Conservation (phyloP, 2,888 invertebrate genomes). For the Steinernema carpocapsae region DNA sequence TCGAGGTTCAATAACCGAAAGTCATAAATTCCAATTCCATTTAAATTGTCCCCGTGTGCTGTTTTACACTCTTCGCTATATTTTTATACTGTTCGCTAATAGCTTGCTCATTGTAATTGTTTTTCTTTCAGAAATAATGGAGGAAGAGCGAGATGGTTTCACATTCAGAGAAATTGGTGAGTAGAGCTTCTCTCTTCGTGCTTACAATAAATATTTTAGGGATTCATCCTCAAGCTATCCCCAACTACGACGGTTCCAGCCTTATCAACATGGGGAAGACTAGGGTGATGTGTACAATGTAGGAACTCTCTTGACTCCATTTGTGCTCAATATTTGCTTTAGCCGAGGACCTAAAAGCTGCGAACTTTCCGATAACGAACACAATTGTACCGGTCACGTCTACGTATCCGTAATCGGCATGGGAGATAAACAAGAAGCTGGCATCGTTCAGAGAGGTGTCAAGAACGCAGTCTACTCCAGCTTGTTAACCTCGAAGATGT, state of each 20-base stretch:
- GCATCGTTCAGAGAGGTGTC: neutral
- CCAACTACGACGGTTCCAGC: neutral
- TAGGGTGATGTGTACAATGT: constrained; percentile 3
- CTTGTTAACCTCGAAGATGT: neutral
- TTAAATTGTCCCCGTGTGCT: no score
- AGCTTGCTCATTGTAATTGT: no score
- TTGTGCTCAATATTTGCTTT: neutral
- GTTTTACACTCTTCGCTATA: no score
- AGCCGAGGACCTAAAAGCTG: constrained; percentile 9
- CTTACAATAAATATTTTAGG: neutral
- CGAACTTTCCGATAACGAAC: neutral
- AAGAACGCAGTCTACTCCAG: neutral
- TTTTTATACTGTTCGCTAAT: no score
- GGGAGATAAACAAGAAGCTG: neutral
- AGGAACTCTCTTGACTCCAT: neutral
- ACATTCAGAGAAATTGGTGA: neutral
- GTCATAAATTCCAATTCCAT: no score
- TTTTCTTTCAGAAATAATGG: no score
- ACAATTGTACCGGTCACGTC: constrained; percentile 17
- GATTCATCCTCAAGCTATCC: neutral
- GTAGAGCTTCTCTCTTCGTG: neutral
- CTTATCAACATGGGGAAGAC: constrained; percentile 5
- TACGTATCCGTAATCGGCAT: neutral
- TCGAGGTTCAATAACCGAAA: no score
- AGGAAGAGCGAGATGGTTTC: neutral